Evolutionary conservation across 1,140 invertebrate genomes (phyloP), one percentile per base, ranked within the genome.

Genomic region (Zaprionus vittiger): DNA sequence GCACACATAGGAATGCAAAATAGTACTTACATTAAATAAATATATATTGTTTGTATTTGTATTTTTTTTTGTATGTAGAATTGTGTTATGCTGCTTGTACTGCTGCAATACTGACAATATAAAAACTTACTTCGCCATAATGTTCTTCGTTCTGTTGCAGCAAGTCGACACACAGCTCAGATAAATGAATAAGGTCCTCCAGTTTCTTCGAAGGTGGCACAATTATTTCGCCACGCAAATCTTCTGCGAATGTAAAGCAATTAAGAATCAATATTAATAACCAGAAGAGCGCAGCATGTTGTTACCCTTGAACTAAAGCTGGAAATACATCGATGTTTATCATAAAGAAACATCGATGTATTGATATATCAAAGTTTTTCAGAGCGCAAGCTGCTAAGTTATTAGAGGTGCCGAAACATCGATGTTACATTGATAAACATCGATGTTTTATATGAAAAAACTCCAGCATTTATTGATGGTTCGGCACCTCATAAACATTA

Each of bases 141-240:
- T 99, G 98, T 93, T 99, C 99, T 94, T 99, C 99, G 93, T 99
- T 99, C 94, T 99, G 99, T 93, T 99, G 99, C 52, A 99, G 94
- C 12, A 99, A 95, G 93, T 99, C 99, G 44, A 99, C 99, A 94
- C 99, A 99, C 11, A 99, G 95, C 93, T 99, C 99, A 15, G 99
- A 98, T 59, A 99, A 95, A 92, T 98, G 98, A 90, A 99, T 99
- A 17, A 99, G 95, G 93, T 99, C 98, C 93, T 99, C 98, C 15
- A 99, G 94, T 93, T 99, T 98, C 93, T 97, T 97, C 47, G 95
- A 95, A 3, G 97, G 96, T 55, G 97, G 95, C 47, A 96, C 96
- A 89, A 96, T 95, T 55, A 96, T 95, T 91, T 98, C 97, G 4
- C 96, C 96, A 91, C 96, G 95, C 37, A 97, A 93, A 92, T 98